Conservation (phyloP, 2,888 invertebrate genomes). For the Augochlorella aurata region DNA sequence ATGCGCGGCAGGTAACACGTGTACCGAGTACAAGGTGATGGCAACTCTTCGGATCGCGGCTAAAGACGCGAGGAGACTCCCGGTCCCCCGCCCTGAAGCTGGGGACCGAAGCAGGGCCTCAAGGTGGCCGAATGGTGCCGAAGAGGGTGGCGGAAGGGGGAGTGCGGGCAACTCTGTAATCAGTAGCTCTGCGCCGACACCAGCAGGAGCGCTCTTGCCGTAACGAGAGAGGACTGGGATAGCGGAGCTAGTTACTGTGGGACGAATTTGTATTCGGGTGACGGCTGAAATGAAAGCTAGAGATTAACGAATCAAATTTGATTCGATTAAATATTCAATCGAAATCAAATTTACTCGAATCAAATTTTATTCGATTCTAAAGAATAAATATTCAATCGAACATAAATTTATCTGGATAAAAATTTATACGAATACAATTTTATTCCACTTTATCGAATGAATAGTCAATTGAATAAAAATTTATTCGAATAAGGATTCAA, state of each 20-base stretch:
- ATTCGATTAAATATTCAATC: no score
- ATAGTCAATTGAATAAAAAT: no score
- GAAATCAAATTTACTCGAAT: no score
- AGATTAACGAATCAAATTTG: background rate
- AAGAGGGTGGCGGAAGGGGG: background rate
- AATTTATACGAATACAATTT: no score
- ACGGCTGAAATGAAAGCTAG: background rate
- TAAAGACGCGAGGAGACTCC: slow-evolving; percentile 46
- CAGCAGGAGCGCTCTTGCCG: slow-evolving; percentile 43
- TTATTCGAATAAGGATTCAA: no score
- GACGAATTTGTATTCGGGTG: no score
- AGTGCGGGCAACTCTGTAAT: slow-evolving; percentile 70
- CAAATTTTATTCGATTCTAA: no score
- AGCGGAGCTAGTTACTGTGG: no score
- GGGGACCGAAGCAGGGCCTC: background rate
- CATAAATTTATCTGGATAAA: no score
- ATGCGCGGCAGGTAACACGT: slow-evolving; percentile 70
- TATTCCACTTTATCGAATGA: no score
- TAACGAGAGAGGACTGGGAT: slow-evolving; percentile 60
- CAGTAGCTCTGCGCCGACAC: slow-evolving; percentile 74
- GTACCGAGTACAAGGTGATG: slow-evolving; percentile 65
- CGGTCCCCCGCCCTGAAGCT: background rate
- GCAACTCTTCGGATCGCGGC: slow-evolving; percentile 51
- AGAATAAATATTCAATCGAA: no score
- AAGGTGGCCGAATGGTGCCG: background rate